Evolutionary conservation across 2,113 vertebrate genomes (phyloP).

Genomic region (Atractosteus spatula): DNA sequence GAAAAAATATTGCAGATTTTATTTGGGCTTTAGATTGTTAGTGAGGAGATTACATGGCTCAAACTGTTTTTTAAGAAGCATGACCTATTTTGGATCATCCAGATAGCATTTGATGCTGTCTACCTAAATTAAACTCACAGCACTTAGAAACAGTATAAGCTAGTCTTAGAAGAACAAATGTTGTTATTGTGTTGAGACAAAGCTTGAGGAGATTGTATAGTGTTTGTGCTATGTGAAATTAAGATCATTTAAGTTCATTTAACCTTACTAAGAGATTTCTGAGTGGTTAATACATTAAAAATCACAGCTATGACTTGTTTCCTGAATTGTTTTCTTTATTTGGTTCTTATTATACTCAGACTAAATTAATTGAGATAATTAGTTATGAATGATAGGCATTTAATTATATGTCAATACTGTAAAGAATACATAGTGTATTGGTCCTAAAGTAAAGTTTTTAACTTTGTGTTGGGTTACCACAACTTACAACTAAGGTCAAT

Average conservation of each 20-base stretch:
- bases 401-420: too few species aligned
- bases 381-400: too few species aligned
- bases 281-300: too few species aligned
- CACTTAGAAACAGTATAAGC: slow-evolving; percentile 59
- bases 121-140: slow-evolving; percentile 63
- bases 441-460: too few species aligned
- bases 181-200: slow-evolving; percentile 69
- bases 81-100: slow-evolving; percentile 70
- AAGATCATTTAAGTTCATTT: not conserved
- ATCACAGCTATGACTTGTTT: too few species aligned
- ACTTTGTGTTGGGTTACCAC: too few species aligned
- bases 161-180: slow-evolving; percentile 67
- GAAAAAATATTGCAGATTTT: slow-evolving; percentile 47
- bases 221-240: slow-evolving; percentile 52
- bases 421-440: too few species aligned
- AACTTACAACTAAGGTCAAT: too few species aligned
- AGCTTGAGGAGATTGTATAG: slow-evolving; percentile 62
- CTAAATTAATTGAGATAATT: too few species aligned
- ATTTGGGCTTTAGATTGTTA: slow-evolving; percentile 59
- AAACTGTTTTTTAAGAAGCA: slow-evolving; percentile 63
- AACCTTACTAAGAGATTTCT: too few species aligned
- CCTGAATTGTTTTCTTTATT: too few species aligned
- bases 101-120: slow-evolving; percentile 65
- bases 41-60: slow-evolving; percentile 66
- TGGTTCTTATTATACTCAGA: too few species aligned